Conservation (phyloP, 2,888 invertebrate genomes). For the Agonopterix heracliana region DNA sequence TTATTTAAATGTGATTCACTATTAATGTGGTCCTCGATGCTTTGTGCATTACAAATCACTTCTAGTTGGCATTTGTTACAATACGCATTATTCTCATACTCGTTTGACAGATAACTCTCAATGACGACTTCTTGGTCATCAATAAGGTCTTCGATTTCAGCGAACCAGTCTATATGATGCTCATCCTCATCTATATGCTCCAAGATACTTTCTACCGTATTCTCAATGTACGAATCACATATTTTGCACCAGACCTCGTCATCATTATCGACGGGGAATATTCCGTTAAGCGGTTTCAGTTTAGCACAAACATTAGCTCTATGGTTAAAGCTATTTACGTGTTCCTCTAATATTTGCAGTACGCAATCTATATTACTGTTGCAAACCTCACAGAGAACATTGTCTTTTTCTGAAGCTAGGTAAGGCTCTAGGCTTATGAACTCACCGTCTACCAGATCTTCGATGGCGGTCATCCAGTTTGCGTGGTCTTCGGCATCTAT, state of each 20-base stretch:
- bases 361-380: conserved; percentile 31
- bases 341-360: conserved; percentile 37
- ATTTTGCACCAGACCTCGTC: conserved; percentile 51
- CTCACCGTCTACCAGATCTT: conserved; percentile 49
- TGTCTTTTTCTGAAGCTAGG: conserved; percentile 38
- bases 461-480: conserved; percentile 46
- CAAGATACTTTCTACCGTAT: conserved; percentile 31
- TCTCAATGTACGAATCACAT: conserved; percentile 40
- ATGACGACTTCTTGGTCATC: conserved; percentile 40
- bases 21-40: conserved; percentile 40
- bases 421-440: conserved; percentile 42
- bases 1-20: conserved; percentile 41
- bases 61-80: conserved; percentile 45
- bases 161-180: conserved; percentile 45
- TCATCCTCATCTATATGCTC: conserved; percentile 45
- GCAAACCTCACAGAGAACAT: conserved; percentile 46
- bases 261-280: conserved; percentile 36
- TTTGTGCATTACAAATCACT: conserved; percentile 32
- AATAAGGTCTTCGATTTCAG: conserved; percentile 42
- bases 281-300: conserved; percentile 43
- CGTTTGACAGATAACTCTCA: conserved; percentile 33
- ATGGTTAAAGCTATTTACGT: conserved; percentile 44
- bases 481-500: conserved; percentile 42
- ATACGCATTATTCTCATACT: conserved; percentile 41
- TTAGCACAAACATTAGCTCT: conserved; percentile 39